These are phyloP conservation scores for Rhamphomyia laevipes DNA, from an alignment of 2,888 invertebrate species.

Conservation along the genomic window DNA sequence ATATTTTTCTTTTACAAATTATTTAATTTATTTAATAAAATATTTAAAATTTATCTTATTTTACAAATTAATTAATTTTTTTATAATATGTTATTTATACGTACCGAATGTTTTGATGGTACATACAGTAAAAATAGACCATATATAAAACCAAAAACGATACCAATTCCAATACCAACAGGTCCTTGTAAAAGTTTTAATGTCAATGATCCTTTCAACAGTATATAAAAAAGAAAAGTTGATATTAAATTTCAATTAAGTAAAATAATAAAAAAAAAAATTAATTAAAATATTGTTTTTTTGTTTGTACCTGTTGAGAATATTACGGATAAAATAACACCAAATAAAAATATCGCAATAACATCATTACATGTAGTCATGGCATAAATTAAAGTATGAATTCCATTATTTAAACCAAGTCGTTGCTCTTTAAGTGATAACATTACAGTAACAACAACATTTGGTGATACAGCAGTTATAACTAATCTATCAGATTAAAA, in stretches of 20 bases:
- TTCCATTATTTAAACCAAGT: constrained; percentile 55
- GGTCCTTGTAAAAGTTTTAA: constrained; percentile 45
- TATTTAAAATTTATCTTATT: background rate
- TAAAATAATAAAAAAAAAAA: background rate
- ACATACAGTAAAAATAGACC: constrained; percentile 50
- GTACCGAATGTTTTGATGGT: constrained; percentile 41
- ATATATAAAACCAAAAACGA: constrained; percentile 46
- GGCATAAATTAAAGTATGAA: constrained; percentile 54
- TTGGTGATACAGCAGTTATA: constrained; percentile 58
- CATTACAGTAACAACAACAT: constrained; percentile 60
- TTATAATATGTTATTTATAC: constrained; percentile 11
- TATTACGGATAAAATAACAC: constrained; percentile 51
- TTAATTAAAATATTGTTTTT: too few species aligned
- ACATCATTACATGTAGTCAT: constrained; percentile 59
- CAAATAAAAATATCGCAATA: constrained; percentile 60
- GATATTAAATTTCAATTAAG: background rate
- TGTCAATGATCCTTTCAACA: constrained; percentile 35
- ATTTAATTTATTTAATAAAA: background rate
- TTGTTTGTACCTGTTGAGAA: constrained; percentile 46
- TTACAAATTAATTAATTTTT: background rate
- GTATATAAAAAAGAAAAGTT: background rate
- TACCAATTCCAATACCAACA: constrained; percentile 48
- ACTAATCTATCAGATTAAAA: constrained; percentile 40
- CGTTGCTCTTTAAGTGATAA: constrained; percentile 46
- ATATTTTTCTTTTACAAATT: too few species aligned